Evolutionary conservation across 1,140 invertebrate species (phyloP), one percentile per base, ranked within the genome.

Genomic region (Charaxes varanes): DNA sequence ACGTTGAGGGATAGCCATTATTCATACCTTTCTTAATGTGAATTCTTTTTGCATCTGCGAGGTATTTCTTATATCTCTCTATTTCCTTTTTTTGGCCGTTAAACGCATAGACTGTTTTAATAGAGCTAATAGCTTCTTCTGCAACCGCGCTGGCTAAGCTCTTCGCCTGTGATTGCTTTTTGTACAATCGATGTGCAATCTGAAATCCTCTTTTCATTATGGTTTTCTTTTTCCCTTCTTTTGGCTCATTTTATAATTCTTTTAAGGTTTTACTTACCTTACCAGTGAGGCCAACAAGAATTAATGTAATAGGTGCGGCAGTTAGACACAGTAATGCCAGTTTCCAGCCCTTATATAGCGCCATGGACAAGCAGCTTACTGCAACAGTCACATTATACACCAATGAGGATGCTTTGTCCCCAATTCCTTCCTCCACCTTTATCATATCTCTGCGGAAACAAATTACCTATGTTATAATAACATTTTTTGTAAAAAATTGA

Each of bases 371-470:
- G 8, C 90, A 90, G 4, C 89, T 84, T 0, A 90, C 12, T 52
- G 92, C 92, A 1, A 88, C 87, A 1, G 89, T 72, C 10, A 90
- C 52, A 38, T 88, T 90, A 57, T 92, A 91, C 1, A 92, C 62
- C 45, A 95, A 90, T 46, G 92, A 88, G 3, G 90, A 89, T n/a
- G 95, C 85, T 74, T 97, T 97, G 62, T 94, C 93, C 0, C 93
- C 93, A 23, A 97, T 89, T 2, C 94, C 95, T 69, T 95, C 93
- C 61, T 95, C 91, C 53, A 97, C 86, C 73, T 94, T 93, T 22
- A 92, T 88, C 24, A 97, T 84, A 82, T 97, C 94, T 71, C 95
- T 96, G 64, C 23, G 48, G 31, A 42, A 40, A 38, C 14, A 12
- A 10, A 17, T 36, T 89, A 27, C 24, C n/a, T n/a, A n/a, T n/a